These are phyloP conservation scores for Seriola aureovittata DNA, from an alignment of 2,113 vertebrate genomes.

Conservation along the genomic window DNA sequence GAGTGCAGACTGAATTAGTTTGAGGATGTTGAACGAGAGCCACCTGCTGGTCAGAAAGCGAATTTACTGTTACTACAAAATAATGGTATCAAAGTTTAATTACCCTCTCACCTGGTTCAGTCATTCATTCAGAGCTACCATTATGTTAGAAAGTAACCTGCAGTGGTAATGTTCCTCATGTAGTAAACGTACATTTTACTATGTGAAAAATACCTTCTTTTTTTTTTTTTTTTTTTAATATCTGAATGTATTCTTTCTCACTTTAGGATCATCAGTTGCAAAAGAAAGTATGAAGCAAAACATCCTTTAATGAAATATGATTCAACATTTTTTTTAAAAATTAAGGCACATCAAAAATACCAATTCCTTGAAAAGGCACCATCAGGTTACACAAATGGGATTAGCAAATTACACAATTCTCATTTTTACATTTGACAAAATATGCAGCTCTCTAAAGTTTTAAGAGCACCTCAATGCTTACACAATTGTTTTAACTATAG, in stretches of 20 bases:
- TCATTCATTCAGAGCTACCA: background rate
- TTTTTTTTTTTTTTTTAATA: background rate
- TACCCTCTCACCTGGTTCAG: background rate
- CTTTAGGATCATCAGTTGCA: background rate
- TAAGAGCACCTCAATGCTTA: background rate
- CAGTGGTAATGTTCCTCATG: background rate
- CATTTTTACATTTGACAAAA: slow-evolving; percentile 8
- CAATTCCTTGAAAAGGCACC: slow-evolving; percentile 9
- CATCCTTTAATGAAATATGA: slow-evolving; percentile 67
- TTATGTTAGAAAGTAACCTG: background rate
- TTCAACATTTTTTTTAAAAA: slow-evolving; percentile 1
- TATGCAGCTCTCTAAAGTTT: background rate
- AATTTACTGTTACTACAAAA: background rate
- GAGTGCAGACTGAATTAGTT: fast-evolving
- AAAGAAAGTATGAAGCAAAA: slow-evolving; percentile 21
- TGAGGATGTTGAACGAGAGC: background rate
- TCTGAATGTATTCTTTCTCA: background rate
- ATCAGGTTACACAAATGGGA: background rate
- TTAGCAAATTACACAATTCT: background rate
- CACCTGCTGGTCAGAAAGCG: background rate
- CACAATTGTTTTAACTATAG: background rate
- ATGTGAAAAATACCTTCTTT: background rate
- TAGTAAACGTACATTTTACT: background rate
- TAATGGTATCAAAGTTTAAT: background rate
- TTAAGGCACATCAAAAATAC: background rate